Conservation (phyloP, 2,113 vertebrate genomes). For the Taxidea taxus region DNA sequence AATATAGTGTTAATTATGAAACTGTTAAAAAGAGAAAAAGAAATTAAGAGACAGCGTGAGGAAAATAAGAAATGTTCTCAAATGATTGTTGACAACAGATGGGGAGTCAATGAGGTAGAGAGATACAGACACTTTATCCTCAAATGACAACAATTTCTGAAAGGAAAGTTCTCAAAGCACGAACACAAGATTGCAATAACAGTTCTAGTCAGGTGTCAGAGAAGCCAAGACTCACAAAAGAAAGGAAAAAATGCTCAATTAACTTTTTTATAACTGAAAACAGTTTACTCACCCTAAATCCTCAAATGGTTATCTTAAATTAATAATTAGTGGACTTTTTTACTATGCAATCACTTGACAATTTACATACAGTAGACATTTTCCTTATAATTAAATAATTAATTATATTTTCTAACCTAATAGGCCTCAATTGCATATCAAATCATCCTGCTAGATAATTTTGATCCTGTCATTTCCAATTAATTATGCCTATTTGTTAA, state of each 20-base stretch:
- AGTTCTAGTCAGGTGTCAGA: background rate
- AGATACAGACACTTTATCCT: slow-evolving; percentile 38
- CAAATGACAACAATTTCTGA: slow-evolving; percentile 28
- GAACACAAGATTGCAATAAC: background rate
- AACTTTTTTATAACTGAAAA: background rate
- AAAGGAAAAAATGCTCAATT: background rate
- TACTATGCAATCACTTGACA: slow-evolving; percentile 66
- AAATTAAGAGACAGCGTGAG: slow-evolving; percentile 34
- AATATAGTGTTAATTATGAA: slow-evolving; percentile 53
- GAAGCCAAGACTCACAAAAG: background rate
- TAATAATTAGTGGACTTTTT: background rate
- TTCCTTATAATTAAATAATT: slow-evolving; percentile 83
- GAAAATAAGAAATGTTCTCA: slow-evolving; percentile 53
- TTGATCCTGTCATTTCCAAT: slow-evolving; percentile 84
- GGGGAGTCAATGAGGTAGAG: slow-evolving; percentile 33
- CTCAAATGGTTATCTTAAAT: background rate
- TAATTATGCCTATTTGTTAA: slow-evolving; percentile 64
- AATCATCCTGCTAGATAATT: slow-evolving; percentile 80
- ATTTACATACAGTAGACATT: slow-evolving; percentile 71
- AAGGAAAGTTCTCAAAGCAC: background rate
- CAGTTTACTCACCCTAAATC: background rate
- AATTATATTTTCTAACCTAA: slow-evolving; percentile 85
- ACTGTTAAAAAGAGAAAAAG: slow-evolving; percentile 43
- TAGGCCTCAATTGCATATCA: slow-evolving; percentile 81
- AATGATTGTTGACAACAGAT: slow-evolving; percentile 45